phyloP scores from a whole-genome alignment of 2,797 vertebrate species.

The Psittacula echo region DNA sequence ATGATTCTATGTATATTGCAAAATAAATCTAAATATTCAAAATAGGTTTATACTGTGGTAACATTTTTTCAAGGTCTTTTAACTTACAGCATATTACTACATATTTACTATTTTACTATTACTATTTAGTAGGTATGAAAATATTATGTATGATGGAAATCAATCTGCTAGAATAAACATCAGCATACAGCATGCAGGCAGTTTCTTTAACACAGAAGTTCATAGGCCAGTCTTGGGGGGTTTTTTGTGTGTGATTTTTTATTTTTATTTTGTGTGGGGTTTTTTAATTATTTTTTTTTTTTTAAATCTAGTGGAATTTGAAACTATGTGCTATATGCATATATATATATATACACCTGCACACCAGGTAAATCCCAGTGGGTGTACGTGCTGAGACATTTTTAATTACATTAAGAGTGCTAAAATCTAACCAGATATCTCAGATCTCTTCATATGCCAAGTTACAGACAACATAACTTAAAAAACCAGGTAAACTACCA shows the following conservation, averaged over 20 bases:
- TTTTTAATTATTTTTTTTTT: not conserved
- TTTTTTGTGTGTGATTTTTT: not conserved
- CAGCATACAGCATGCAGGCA: not conserved
- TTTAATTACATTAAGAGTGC: not conserved
- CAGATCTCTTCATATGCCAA: not conserved
- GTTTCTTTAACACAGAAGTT: not conserved
- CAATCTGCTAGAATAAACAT: conserved; percentile 20
- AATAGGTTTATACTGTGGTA: not conserved
- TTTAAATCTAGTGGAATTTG: not conserved
- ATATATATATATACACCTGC: not conserved
- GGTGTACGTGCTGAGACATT: not conserved
- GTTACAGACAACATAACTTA: not conserved
- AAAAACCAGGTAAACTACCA: not conserved
- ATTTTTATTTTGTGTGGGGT: not conserved
- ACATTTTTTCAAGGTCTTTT: not conserved
- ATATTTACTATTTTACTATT: not conserved
- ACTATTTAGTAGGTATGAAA: not conserved
- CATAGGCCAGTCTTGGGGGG: not conserved
- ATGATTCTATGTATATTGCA: not conserved
- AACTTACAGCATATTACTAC: not conserved
- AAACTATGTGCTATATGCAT: not conserved
- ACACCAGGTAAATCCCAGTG: not conserved
- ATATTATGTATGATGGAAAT: not conserved
- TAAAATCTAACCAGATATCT: conserved; percentile 10
- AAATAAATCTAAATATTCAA: not conserved